Evolutionary conservation across 2,888 invertebrate genomes (phyloP), one percentile per base, ranked within the genome.

Genomic region (Dynastes tityus): DNA sequence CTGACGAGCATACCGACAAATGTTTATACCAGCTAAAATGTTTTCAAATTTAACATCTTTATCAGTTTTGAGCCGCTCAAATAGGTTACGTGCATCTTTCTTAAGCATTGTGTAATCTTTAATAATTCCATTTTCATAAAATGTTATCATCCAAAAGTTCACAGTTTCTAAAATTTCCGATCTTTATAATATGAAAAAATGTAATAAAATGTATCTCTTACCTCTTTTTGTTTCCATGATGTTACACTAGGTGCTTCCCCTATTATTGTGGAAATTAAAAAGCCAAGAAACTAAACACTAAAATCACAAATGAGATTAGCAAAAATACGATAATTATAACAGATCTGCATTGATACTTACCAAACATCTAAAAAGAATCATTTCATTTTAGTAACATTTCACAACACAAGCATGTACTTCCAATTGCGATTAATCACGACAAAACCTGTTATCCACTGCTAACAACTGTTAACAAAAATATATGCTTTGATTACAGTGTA

Each of bases 61-160:
- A 22, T 68, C 29, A 22, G 4, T 40, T 27, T 27, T 11, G 8
- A 29, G 61, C 3, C 5, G 32, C 4, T 74, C 5, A 74, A 63
- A 74, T 11, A 74, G 6, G 1, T 22, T 5, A 32, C 73, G 61
- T 11, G 73, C 73, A 40, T 74, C 73, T 11, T 74, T 61, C 22
- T 74, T 74, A 6, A 45, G 13, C 73, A 74, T 74, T 27, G 73
- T 74, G 61, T 61, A 74, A 74, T 74, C 45, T 27, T 49, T 4
- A 13, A 74, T 74, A 40, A 74, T 74, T 22, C 61, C 61, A 27
- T 74, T 61, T 6, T 74, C 40, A 29, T 74, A 27, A 22, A 74
- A 74, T n/a, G 9, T 40, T 45, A 22, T 61, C 61, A 74, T 27
- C 73, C 73, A 74, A 27, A n/a, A 63, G 13, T 45, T 11, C 2